These are phyloP conservation scores for Cuculus canorus DNA, from an alignment of 2,797 vertebrate species.

Conservation along the genomic window DNA sequence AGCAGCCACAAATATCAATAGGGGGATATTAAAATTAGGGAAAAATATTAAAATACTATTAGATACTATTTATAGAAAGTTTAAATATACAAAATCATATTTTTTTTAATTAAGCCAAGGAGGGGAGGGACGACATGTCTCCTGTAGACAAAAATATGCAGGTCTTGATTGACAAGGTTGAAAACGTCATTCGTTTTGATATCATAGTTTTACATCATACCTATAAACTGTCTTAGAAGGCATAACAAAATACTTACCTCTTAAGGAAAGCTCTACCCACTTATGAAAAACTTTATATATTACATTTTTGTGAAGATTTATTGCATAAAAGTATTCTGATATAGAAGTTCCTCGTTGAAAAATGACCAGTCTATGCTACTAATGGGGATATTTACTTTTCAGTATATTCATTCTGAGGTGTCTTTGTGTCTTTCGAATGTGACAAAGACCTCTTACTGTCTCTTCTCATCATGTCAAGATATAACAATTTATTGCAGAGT, in stretches of 20 bases:
- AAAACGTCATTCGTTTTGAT: not conserved
- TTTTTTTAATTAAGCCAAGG: not conserved
- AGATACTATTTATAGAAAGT: not conserved
- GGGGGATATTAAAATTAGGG: not conserved
- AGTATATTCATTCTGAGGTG: not conserved
- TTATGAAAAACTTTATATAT: not conserved
- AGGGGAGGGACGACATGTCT: accelerated
- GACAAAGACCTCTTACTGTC: not conserved
- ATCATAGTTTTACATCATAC: not conserved
- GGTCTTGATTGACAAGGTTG: not conserved
- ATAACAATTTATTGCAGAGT: not conserved
- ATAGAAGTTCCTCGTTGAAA: not conserved
- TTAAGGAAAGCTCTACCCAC: not conserved
- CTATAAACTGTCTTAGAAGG: not conserved
- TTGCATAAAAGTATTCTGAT: not conserved
- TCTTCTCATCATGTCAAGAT: not conserved
- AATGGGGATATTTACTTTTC: not conserved
- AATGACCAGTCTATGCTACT: not conserved
- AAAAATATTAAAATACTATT: not conserved
- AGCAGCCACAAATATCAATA: not conserved
- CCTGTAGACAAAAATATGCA: not conserved
- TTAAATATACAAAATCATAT: not conserved
- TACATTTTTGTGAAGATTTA: not conserved
- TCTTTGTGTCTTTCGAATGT: not conserved
- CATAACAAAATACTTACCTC: not conserved